Evolutionary conservation across 2,888 invertebrate genomes (phyloP), one percentile per base, ranked within the genome.

Genomic region (Halocaridina rubra): DNA sequence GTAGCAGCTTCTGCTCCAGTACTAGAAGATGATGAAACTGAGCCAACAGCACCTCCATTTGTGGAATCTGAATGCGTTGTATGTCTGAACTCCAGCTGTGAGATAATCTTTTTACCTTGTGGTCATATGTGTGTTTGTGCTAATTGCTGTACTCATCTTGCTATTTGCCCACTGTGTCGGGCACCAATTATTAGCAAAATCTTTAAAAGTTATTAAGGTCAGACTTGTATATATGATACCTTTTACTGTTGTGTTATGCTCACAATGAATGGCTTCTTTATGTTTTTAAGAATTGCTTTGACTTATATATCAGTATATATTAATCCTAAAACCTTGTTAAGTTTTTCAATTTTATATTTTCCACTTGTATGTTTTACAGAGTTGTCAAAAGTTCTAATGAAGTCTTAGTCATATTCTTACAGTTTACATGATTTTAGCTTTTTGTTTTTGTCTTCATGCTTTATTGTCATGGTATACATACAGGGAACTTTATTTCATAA

Each of bases 61-160:
- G 46, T 87, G 22, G 87, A 87, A 59, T 46, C 85, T n/a, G 87
- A 87, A 53, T 87, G 87, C 79, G 87, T 87, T 16, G 82, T 87
- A 24, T 87, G 87, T 39, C 64, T 87, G 29, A 79, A 67, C 71
- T 29, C 61, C 5, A 57, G 67, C 10, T 85, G 85, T 61, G 76
- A 79, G 53, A 77, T 87, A 16, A 33, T 87, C 16, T 81, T 85
- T 59, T 64, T 87, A 39, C 87, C 87, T 10, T 87, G 87, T 72
- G 87, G 87, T 19, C 87, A 87, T 61, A 85, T 87, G 64, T 87
- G 87, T 72, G 80, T 81, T 4, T 87, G 87, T 82, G 33, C 69
- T 27, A 64, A 67, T 30, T 87, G 87, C 72, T 80, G 82, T 57
- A 67, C 71, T 8, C 33, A 85, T 8, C 72, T 87, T 46, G 24